phyloP scores from a whole-genome alignment of 2,113 vertebrate genomes.

The Plotosus lineatus region DNA sequence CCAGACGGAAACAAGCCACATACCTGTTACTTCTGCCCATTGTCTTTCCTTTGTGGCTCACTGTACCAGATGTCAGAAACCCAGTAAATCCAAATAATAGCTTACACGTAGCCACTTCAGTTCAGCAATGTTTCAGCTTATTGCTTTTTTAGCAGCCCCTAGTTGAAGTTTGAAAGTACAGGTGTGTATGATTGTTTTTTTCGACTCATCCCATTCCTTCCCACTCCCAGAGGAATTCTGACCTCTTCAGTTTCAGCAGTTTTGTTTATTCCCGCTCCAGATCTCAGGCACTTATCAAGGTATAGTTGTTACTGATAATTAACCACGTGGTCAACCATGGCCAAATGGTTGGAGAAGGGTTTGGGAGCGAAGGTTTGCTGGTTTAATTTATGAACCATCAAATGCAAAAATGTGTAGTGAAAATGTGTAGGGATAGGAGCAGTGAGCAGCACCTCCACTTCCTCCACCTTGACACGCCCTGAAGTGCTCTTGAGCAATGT shows the following conservation, averaged over 20 bases:
- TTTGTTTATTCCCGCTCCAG: neutral
- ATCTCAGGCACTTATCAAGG: neutral
- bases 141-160: neutral
- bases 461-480: too few species aligned
- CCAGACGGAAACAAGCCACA: slow-evolving; percentile 81
- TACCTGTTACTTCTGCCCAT: slow-evolving; percentile 92
- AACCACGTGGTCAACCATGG: too few species aligned
- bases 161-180: neutral
- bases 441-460: too few species aligned
- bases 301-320: neutral
- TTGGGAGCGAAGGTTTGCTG: too few species aligned
- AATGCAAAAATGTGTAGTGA: too few species aligned
- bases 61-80: slow-evolving; percentile 88
- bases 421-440: too few species aligned
- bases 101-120: neutral
- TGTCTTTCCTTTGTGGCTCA: slow-evolving; percentile 93
- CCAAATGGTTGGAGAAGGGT: too few species aligned
- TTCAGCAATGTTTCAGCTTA: neutral
- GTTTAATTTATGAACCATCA: too few species aligned
- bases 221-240: neutral
- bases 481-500: too few species aligned
- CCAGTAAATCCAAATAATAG: slow-evolving; percentile 67
- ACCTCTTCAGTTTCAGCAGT: neutral
- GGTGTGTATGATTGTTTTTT: neutral
- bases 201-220: neutral